Evolutionary conservation across 2,113 vertebrate genomes (phyloP).

Genomic region (Rousettus leschenaultii): DNA sequence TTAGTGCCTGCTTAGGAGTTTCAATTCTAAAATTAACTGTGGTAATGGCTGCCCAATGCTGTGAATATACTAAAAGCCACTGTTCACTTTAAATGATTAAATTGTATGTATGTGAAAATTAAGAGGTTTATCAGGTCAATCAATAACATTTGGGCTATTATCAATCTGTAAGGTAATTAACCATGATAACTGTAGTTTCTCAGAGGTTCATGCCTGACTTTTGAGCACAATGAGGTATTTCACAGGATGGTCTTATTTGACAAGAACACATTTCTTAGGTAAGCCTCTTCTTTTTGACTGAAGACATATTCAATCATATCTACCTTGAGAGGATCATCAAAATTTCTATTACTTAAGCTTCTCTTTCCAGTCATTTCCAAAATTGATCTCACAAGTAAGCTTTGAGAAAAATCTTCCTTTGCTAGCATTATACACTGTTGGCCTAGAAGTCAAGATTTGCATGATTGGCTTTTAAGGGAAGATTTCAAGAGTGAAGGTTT

Average conservation of each 20-base stretch:
- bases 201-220: not conserved
- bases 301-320: not conserved
- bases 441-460: not conserved
- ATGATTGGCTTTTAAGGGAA: not conserved
- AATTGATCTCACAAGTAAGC: not conserved
- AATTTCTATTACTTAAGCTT: not conserved
- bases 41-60: not conserved
- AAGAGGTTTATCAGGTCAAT: not conserved
- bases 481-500: not conserved
- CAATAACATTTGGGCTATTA: not conserved
- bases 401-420: not conserved
- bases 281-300: not conserved
- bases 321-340: not conserved
- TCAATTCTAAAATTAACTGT: not conserved
- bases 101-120: not conserved
- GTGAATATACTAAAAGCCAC: not conserved
- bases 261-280: not conserved
- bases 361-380: not conserved
- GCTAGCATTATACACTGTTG: not conserved
- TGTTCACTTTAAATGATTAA: not conserved
- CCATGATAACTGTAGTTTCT: not conserved
- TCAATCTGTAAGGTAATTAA: not conserved
- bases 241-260: not conserved
- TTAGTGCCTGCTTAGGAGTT: not conserved
- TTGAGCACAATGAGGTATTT: not conserved